phyloP scores from a whole-genome alignment of 2,113 vertebrate genomes.

The Marmota monax region DNA sequence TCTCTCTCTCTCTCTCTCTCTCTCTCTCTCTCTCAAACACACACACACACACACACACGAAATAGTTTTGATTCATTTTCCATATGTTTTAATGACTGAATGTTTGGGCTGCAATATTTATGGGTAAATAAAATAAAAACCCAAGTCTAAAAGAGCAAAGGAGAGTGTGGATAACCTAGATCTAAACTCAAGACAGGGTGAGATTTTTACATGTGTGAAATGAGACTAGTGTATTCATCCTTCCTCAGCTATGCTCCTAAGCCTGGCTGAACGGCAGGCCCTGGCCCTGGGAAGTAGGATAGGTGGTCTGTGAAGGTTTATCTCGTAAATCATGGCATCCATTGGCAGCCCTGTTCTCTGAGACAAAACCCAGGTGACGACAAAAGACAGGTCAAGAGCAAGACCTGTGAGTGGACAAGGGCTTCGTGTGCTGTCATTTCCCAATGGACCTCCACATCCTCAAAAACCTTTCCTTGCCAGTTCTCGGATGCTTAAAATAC shows the following conservation, averaged over 20 bases:
- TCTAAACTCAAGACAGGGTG: background rate
- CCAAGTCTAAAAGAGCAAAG: background rate
- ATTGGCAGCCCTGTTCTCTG: background rate
- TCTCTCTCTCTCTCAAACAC: background rate
- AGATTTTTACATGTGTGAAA: background rate
- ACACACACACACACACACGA: background rate
- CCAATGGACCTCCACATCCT: background rate
- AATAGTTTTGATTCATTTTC: background rate
- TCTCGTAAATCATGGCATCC: background rate
- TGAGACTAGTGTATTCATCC: background rate
- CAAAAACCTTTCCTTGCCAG: background rate
- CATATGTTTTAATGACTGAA: background rate
- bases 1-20: too few species aligned
- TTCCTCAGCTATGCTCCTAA: background rate
- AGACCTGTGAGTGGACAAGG: background rate
- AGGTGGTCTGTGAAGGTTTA: background rate
- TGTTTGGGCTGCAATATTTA: background rate
- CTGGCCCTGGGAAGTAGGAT: background rate
- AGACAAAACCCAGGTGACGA: background rate
- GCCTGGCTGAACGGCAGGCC: background rate
- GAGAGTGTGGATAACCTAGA: background rate
- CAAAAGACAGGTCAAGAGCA: background rate
- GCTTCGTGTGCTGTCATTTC: background rate
- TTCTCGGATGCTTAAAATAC: background rate
- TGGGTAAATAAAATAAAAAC: slow-evolving; percentile 4